A percentile compares a stretch with the other conserved stretches of the same genome.
These are phyloP conservation scores for Sebastes oblongus DNA, from an alignment of 2,797 vertebrate genomes.

Conservation along the genomic window DNA sequence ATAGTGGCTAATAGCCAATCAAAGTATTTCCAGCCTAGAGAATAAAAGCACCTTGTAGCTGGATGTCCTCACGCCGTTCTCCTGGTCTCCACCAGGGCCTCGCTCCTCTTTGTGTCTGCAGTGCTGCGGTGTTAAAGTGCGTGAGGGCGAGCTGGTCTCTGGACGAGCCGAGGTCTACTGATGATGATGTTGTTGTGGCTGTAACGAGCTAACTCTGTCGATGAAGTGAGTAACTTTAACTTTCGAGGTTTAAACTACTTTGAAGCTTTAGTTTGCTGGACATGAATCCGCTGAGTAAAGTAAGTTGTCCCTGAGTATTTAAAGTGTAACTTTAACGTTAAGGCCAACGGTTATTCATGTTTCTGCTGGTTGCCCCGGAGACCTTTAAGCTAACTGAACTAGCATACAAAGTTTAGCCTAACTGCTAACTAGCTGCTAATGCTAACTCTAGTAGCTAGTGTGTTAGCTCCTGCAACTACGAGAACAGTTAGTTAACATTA, in stretches of 20 bases:
- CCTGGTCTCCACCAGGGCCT: constrained; percentile 29
- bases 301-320: background rate
- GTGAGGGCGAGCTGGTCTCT: constrained; percentile 31
- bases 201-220: constrained; percentile 26
- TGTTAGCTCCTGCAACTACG: background rate
- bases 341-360: background rate
- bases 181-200: constrained; percentile 12
- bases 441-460: constrained; percentile 37
- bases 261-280: background rate
- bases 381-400: constrained; percentile 1
- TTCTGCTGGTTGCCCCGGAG: background rate
- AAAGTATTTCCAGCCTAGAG: background rate
- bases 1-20: background rate
- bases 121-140: constrained; percentile 20
- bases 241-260: background rate
- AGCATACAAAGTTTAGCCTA: background rate
- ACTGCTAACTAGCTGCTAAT: background rate
- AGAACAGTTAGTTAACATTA: background rate
- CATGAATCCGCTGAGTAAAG: background rate
- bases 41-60: background rate
- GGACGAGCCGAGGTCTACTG: constrained; percentile 26
- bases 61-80: background rate
- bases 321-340: background rate
- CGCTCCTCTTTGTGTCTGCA: constrained; percentile 56
- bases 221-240: constrained; percentile 50